Base-by-base conservation (phyloP, 2,888 invertebrate genomes). In the Trisateles emortualis region DNA sequence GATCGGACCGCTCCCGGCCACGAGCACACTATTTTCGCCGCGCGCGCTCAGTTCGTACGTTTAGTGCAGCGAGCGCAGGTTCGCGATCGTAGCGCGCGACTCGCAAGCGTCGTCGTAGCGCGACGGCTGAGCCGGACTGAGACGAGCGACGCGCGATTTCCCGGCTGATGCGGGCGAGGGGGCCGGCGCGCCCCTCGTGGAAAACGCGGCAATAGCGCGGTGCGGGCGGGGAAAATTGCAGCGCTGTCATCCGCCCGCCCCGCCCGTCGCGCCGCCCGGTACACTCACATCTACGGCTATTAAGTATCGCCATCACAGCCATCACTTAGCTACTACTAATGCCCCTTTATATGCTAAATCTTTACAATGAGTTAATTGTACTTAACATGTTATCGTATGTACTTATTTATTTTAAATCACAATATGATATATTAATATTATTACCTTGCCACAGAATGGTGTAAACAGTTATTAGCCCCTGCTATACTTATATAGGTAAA, bases 71-170 rank as follows among this genome's bases (percentile, higher is more conserved):
- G 79, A 77, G 75, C 72, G 78, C 74, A 81, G 74, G 79, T 82
- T 84, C 84, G 82, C 84, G 85, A 79, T 72, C 68, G 83, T 73
- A 73, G 83, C 81, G 83, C 83, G 79, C 83, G 75, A 72, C 75
- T 82, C 70, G 73, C 72, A 83, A 78, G 82, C 90, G 91, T 88
- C 90, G 84, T 84, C 77, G 76, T 89, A 79, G 76, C 84, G 84
- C 90, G 89, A 86, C 89, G 90, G 86, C 86, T 79, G 87, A 87
- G 85, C 81, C 88, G 84, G 84, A 92, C 92, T 92, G 92, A 92
- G 87, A 75, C 81, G 86, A 81, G 79, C 76, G 83, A 78, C 83
- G 86, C 85, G 84, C 84, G 84, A 89, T 88, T 92, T 91, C 91
- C 91, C 91, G 86, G 86, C 87, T 83, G 79, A 77, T 78, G 78